Evolutionary conservation across 2,888 invertebrate genomes (phyloP).

Genomic region (Nezara viridula): DNA sequence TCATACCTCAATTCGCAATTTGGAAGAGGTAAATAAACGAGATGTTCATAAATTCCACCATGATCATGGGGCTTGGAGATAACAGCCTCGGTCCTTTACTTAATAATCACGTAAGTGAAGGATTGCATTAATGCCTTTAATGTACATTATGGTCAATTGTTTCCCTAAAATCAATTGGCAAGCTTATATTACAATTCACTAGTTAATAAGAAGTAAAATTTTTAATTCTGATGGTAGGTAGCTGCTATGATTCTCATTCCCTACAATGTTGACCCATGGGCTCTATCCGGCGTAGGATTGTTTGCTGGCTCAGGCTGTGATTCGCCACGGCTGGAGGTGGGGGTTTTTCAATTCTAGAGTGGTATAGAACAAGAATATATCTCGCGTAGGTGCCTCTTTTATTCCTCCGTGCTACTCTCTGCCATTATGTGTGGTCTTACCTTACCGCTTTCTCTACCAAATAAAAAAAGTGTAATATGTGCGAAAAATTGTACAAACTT

Average conservation of each 20-base stretch:
- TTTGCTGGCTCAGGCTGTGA: neutral
- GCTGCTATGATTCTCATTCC: neutral
- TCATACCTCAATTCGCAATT: too few relatives aligned
- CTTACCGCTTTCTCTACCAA: neutral
- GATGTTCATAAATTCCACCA: too few relatives aligned
- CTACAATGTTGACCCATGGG: neutral
- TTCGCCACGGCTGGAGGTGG: neutral
- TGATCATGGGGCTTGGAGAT: too few relatives aligned
- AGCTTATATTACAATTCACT: too few relatives aligned
- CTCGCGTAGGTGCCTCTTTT: neutral
- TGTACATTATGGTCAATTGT: too few relatives aligned
- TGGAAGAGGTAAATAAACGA: too few relatives aligned
- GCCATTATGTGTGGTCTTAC: neutral
- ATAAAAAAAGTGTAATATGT: too few relatives aligned
- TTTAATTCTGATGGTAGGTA: neutral
- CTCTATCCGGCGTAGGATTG: neutral
- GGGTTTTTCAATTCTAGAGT: constrained; percentile 15
- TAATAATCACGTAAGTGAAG: too few relatives aligned
- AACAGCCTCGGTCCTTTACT: too few relatives aligned
- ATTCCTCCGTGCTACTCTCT: neutral
- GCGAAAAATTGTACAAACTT: too few relatives aligned
- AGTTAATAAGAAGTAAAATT: neutral
- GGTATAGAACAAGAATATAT: constrained; percentile 18
- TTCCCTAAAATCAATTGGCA: too few relatives aligned
- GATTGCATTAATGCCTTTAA: too few relatives aligned